A percentile compares a stretch with the other conserved stretches of the same genome.
Conservation (phyloP, 30 jellyfish, hydroid and myxozoan species). For the Mastigias papua region DNA sequence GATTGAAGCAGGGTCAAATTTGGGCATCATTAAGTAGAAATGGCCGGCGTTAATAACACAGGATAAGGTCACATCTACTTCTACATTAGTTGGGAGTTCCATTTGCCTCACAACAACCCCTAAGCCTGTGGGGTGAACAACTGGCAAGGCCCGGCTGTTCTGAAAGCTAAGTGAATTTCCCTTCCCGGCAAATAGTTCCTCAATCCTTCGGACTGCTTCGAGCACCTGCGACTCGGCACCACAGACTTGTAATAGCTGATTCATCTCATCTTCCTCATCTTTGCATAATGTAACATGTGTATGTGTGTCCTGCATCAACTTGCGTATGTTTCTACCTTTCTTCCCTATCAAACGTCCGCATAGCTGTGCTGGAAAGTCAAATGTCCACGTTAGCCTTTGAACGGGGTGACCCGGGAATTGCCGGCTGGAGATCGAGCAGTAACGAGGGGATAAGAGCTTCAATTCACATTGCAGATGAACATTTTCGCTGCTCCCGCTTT, state of each 20-base stretch:
- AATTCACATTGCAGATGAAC: not conserved
- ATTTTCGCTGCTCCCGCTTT: not conserved
- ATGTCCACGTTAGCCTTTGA: conserved; percentile 46
- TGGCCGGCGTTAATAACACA: conserved; percentile 68
- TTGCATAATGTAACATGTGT: conserved; percentile 32
- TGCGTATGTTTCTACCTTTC: conserved; percentile 56
- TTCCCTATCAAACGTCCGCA: conserved; percentile 83
- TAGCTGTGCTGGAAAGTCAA: conserved; percentile 69
- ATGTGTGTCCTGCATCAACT: conserved; percentile 41
- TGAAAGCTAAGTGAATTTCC: not conserved
- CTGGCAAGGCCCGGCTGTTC: conserved; percentile 30
- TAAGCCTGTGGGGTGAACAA: not conserved
- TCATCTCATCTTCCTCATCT: not conserved
- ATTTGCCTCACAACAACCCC: conserved; percentile 9
- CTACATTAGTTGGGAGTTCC: conserved; percentile 34
- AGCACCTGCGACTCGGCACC: conserved; percentile 40
- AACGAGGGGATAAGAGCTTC: conserved; percentile 4
- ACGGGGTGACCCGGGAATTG: conserved; percentile 5
- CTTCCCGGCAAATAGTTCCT: conserved; percentile 15
- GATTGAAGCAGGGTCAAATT: not conserved
- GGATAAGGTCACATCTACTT: conserved; percentile 37
- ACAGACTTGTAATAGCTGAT: conserved; percentile 13
- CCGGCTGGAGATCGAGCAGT: conserved; percentile 17
- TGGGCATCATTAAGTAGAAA: conserved; percentile 37
- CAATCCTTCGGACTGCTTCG: conserved; percentile 42